Conservation (phyloP, 2,113 vertebrate species). For the Origma solitaria region DNA sequence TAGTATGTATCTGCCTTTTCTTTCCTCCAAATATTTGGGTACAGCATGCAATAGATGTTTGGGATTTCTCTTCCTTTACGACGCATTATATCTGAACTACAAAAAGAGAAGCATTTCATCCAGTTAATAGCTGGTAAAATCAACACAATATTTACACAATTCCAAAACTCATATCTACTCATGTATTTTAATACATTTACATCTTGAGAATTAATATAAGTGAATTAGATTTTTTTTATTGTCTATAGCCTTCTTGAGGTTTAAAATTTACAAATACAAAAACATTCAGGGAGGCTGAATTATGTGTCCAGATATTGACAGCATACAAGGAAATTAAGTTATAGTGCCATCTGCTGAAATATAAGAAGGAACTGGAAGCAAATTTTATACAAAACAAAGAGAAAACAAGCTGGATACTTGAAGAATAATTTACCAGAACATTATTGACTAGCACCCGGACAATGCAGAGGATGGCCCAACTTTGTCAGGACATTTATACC, state of each 20-base stretch:
- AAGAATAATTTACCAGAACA: not conserved
- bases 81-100: not conserved
- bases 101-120: not conserved
- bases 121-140: not conserved
- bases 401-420: not conserved
- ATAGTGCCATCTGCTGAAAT: slow-evolving; percentile 57
- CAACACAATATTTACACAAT: not conserved
- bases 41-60: not conserved
- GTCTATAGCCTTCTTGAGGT: not conserved
- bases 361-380: not conserved
- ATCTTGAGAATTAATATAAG: not conserved
- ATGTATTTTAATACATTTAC: not conserved
- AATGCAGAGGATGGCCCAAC: not conserved
- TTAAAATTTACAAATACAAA: slow-evolving; percentile 9
- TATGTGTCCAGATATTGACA: not conserved
- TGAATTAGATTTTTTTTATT: not conserved
- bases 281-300: not conserved
- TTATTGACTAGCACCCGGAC: not conserved
- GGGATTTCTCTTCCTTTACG: not conserved
- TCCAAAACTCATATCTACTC: not conserved
- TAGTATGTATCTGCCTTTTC: not conserved
- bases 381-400: not conserved
- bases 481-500: not conserved
- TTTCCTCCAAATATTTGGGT: fast-evolving
- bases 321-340: slow-evolving; percentile 44